These are phyloP conservation scores for Drosophila eugracilis DNA, from an alignment of 1,140 invertebrate species.

Conservation along the genomic window DNA sequence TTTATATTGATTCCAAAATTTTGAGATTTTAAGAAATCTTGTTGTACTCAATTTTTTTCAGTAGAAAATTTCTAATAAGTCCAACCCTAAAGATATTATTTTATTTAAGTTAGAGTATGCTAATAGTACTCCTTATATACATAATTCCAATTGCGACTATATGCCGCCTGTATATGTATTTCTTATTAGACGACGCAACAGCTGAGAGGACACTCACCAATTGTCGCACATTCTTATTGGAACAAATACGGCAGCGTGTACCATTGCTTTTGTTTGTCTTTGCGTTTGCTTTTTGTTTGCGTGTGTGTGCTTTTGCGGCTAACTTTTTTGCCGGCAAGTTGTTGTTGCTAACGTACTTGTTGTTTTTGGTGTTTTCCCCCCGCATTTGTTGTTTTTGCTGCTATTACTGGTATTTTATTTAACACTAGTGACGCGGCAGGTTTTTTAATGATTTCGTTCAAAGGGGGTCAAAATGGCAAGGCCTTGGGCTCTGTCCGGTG, in stretches of 20 bases:
- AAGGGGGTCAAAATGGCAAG: slow-evolving; percentile 38
- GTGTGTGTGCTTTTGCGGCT: slow-evolving; percentile 22
- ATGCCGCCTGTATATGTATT: too few species aligned
- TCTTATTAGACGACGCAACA: slow-evolving; percentile 46
- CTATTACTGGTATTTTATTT: slow-evolving; percentile 12
- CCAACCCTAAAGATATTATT: too few species aligned
- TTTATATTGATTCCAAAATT: too few species aligned
- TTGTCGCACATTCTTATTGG: slow-evolving; percentile 21
- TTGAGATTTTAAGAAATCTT: too few species aligned
- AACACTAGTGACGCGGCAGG: slow-evolving; percentile 31
- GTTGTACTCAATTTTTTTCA: too few species aligned
- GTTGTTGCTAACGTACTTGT: not conserved
- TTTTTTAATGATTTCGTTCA: slow-evolving; percentile 40
- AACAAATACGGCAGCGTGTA: slow-evolving; percentile 5
- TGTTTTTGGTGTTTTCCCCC: not conserved
- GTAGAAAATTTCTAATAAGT: too few species aligned
- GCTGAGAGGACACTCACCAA: slow-evolving; percentile 35
- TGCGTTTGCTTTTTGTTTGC: slow-evolving; percentile 14
- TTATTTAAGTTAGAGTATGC: too few species aligned
- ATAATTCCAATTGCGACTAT: too few species aligned
- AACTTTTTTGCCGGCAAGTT: slow-evolving; percentile 45
- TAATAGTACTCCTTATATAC: too few species aligned
- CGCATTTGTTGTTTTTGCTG: not conserved
- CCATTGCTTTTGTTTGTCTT: slow-evolving; percentile 26
- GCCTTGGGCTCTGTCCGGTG: slow-evolving; percentile 12